These are phyloP conservation scores for Celastrina argiolus DNA, from an alignment of 2,888 invertebrate genomes.

Conservation along the genomic window DNA sequence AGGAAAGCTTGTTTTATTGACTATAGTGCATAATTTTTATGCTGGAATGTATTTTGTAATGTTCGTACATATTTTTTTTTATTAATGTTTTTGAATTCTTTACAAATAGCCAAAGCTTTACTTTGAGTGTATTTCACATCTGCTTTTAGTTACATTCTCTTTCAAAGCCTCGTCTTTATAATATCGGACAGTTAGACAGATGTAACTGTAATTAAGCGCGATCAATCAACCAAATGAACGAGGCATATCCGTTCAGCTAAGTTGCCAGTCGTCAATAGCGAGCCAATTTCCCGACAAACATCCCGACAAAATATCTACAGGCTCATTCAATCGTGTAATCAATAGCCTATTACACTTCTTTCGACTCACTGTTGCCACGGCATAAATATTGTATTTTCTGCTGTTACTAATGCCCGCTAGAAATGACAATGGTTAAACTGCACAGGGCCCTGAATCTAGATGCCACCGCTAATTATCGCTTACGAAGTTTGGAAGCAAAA, in stretches of 20 bases:
- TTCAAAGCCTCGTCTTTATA: not conserved
- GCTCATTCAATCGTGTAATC: not conserved
- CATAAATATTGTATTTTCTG: too few relatives aligned
- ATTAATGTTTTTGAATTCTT: not conserved
- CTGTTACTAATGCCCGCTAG: too few relatives aligned
- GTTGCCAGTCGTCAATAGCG: not conserved
- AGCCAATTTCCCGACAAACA: not conserved
- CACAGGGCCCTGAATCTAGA: too few relatives aligned
- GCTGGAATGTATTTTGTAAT: too few relatives aligned
- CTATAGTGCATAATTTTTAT: not conserved
- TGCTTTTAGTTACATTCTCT: not conserved
- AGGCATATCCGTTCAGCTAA: constrained; percentile 4
- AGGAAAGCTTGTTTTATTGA: not conserved
- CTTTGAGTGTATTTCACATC: too few relatives aligned
- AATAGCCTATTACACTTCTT: not conserved
- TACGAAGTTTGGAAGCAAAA: too few relatives aligned
- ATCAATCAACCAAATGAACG: constrained; percentile 9
- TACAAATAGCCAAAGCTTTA: too few relatives aligned
- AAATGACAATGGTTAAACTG: too few relatives aligned
- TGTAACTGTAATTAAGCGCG: not conserved
- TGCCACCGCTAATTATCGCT: too few relatives aligned
- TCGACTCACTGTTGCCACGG: not conserved
- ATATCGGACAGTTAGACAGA: not conserved
- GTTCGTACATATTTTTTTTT: too few relatives aligned
- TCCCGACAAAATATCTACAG: not conserved